Percentiles rank a stretch among this genome's conserved stretches.
Evolutionary conservation across 2,888 invertebrate species (phyloP).

Genomic region (Melinaea menophilus): DNA sequence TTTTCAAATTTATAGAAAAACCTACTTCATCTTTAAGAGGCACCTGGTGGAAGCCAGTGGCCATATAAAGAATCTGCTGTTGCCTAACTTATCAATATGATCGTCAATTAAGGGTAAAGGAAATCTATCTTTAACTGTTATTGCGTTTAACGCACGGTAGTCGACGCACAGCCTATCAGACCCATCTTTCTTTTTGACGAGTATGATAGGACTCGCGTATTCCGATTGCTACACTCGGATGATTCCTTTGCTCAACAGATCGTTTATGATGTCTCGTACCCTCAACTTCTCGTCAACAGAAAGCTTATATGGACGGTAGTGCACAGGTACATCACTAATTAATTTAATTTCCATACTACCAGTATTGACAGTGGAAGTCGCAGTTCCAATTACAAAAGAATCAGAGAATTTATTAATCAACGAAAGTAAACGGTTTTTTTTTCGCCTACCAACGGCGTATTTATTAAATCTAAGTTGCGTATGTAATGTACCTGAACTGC

Average conservation of each 20-base stretch:
- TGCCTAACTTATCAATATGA: constrained; percentile 22
- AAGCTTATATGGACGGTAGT: constrained; percentile 28
- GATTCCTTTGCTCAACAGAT: constrained; percentile 27
- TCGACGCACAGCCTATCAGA: constrained; percentile 27
- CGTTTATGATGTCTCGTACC: constrained; percentile 28
- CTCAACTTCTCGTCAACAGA: constrained; percentile 23
- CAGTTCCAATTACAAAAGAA: constrained; percentile 23
- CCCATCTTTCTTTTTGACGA: constrained; percentile 33
- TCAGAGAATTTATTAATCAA: constrained; percentile 23
- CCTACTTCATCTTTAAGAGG: not conserved
- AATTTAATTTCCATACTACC: constrained; percentile 28
- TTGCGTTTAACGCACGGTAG: constrained; percentile 23
- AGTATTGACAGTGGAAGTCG: constrained; percentile 29
- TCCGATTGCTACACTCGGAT: constrained; percentile 30
- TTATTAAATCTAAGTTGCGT: constrained; percentile 9
- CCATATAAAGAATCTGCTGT: not conserved
- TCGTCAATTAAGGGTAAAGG: constrained; percentile 25
- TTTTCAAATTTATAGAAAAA: constrained; percentile 15
- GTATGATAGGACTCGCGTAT: constrained; percentile 29
- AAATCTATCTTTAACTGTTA: constrained; percentile 21
- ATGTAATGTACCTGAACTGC: not conserved
- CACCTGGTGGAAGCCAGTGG: not conserved
- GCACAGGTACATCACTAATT: constrained; percentile 13
- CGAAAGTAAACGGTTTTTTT: constrained; percentile 17
- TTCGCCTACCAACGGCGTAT: constrained; percentile 21